A percentile compares a stretch with the other conserved stretches of the same genome.
phyloP scores from a whole-genome alignment of 2,797 vertebrate species.

The Phataginus tetradactyla region DNA sequence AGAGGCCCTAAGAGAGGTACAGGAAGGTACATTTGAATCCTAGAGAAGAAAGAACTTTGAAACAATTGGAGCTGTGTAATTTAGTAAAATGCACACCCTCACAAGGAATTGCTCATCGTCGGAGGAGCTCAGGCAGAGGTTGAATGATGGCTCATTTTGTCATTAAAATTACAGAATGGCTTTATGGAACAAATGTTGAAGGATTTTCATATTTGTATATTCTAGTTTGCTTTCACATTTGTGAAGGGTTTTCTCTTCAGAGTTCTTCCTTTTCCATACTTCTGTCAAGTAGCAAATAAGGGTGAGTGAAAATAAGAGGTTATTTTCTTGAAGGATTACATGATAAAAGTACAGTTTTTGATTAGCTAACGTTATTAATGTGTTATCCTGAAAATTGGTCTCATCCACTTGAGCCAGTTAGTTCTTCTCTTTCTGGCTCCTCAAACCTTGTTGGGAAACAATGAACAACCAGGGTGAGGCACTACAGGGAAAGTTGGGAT shows the following conservation, averaged over 20 bases:
- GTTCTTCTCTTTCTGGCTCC: neutral
- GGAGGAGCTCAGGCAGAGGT: neutral
- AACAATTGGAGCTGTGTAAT: neutral
- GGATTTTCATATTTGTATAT: neutral
- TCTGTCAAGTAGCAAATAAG: neutral
- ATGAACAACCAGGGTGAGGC: neutral
- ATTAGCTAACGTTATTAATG: neutral
- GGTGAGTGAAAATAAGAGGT: neutral
- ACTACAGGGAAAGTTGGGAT: neutral
- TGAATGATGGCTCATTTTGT: neutral
- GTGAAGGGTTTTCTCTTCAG: conserved; percentile 1
- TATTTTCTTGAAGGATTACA: conserved; percentile 5
- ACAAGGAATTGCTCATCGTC: neutral
- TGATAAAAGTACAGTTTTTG: neutral
- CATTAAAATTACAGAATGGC: neutral
- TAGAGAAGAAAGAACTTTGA: neutral
- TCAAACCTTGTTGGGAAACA: neutral
- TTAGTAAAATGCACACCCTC: neutral
- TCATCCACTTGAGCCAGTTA: neutral
- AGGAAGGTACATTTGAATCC: neutral
- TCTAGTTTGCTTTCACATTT: neutral
- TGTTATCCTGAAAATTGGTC: neutral
- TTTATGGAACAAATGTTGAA: neutral
- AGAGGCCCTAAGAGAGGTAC: neutral
- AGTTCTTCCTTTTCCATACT: neutral